Percentiles rank a stretch among this genome's conserved stretches.
Evolutionary conservation across 1,140 invertebrate species (phyloP).

Genomic region (Drosophila nigromelanica): DNA sequence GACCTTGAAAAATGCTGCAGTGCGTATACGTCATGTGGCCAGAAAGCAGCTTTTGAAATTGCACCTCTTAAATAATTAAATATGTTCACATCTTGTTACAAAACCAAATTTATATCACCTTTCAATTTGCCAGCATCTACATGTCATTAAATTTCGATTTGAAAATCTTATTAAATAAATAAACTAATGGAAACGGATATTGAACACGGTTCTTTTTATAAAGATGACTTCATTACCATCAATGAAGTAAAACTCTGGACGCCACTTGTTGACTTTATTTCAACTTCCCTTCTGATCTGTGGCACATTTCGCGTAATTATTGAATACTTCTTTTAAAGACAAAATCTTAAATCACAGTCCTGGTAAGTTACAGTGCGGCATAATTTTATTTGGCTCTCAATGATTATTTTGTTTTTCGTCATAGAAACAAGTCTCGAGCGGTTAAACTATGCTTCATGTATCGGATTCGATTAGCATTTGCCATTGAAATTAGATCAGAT

Average conservation of each 20-base stretch:
- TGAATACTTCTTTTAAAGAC: background rate
- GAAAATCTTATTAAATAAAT: background rate
- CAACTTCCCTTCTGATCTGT: background rate
- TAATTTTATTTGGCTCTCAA: constrained; percentile 2
- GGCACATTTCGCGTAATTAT: background rate
- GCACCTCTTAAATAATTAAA: no score
- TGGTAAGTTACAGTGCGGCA: no score
- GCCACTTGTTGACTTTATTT: constrained; percentile 15
- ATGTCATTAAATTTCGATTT: background rate
- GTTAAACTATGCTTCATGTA: constrained; percentile 1
- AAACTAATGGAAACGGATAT: background rate
- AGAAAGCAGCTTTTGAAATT: no score
- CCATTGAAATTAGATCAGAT: constrained; percentile 33
- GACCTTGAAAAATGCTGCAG: constrained; percentile 26
- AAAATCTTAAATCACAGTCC: no score
- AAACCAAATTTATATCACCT: no score
- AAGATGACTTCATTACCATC: background rate
- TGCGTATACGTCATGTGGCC: constrained; percentile 29
- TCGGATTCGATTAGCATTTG: constrained; percentile 26
- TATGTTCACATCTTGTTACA: no score
- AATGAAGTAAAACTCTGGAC: constrained; percentile 28
- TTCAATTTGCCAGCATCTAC: background rate
- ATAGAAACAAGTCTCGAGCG: constrained; percentile 19
- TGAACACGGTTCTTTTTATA: no score
- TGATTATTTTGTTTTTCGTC: background rate